Evolutionary conservation across 1,140 invertebrate genomes (phyloP), one percentile per base, ranked within the genome.

Genomic region (Drosophila pseudoobscura): DNA sequence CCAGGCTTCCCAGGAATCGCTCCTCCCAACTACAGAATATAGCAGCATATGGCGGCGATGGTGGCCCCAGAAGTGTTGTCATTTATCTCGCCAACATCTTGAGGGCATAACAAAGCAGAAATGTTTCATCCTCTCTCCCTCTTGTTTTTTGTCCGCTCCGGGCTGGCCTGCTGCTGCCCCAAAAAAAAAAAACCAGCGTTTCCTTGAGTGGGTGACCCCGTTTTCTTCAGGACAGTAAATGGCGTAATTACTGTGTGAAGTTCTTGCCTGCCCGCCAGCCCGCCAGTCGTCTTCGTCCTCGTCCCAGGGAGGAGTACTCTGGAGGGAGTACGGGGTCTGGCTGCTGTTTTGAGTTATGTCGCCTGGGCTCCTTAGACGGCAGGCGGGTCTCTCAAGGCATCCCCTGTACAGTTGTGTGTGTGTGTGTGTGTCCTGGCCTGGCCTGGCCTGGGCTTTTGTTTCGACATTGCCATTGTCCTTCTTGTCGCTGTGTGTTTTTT

Each of bases 171-270:
- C 69, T 53, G 35, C 6, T 71, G 71, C 77, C 55, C 63, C 59
- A 49, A 80, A 87, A 80, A 76, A 71, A 55, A 56, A 15, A 15
- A 15, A 15, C 15, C 15, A 15, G 54, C 52, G 52, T 22, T 80
- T 84, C 55, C 66, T 85, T 64, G 68, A 87, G 82, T 85, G 73
- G 80, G 63, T 87, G 80, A 85, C 80, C 80, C 70, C 83, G 62
- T 87, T 87, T 83, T 50, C 52, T 61, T 11, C 31, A 65, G 56
- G 83, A 78, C 82, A 82, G 82, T 88, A 88, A 87, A 87, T 88
- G 83, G 78, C 82, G 82, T 87, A 87, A 87, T 88, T 87, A 87
- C 83, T 87, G 78, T 78, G 83, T 75, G 78, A 88, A 80, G 82
- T 69, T 80, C 52, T 62, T 80, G 24, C 24, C 24, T 60, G 74